Base-by-base conservation (phyloP, 2,113 vertebrate genomes). In the Pollachius pollachius region DNA sequence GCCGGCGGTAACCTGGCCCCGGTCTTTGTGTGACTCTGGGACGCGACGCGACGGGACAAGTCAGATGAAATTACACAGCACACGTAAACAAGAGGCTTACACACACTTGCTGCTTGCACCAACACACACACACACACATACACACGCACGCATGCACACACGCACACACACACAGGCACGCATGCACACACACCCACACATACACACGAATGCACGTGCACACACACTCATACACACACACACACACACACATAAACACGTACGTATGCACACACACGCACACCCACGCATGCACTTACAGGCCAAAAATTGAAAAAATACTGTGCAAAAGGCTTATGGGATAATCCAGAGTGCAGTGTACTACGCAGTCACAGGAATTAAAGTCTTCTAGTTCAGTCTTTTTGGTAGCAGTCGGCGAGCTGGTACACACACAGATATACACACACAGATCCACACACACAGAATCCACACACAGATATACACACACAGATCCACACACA, bases 311-410 rank as follows among this genome's bases (percentile, higher is more conserved):
- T 59, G 3, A 89, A 83, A 89, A 86, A 89, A 90, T 90, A 80
- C 80, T 80, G 75, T 65, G 81, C 84, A 90, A 89, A 87, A 79
- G 84, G 87, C 86, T 91, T 91, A 90, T 66, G 61, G 84, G 87
- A 92, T 91, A 88, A 92, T 92, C 90, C 88, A 81, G 66, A 85
- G 81, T 82, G 72, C 68, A 89, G 79, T 82, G 80, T 79, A 86
- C 80, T 73, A 88, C 87, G 88, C 85, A 75, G 59, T 87, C 84
- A 86, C 76, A 87, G 79, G 80, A 87, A 84, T 89, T 89, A 82
- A 89, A 88, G 82, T 90, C 87, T 88, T 84, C 74, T 73, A 57
- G 17, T 86, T 79, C 84, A 81, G 72, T 64, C 25, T 64, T 19
- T 16, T 52, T n/a, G 62, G 73, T 79, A 76, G 81, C 64, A 64